Conservation (phyloP, 2,113 vertebrate genomes). For the Gobius niger region DNA sequence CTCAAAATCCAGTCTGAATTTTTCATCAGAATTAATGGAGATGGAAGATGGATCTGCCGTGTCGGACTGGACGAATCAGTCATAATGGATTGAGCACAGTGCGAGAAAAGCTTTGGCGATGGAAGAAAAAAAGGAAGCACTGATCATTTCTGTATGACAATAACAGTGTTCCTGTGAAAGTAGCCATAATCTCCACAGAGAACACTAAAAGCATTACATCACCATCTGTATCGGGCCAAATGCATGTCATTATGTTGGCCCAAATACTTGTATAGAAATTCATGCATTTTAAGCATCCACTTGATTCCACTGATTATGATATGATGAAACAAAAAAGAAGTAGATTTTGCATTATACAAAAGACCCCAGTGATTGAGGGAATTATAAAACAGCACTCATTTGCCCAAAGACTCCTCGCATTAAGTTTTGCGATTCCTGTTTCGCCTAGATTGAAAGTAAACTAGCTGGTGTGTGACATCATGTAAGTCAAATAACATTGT, state of each 20-base stretch:
- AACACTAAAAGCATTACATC: no score
- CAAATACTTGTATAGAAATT: no score
- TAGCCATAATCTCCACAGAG: not conserved
- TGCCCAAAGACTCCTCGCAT: no score
- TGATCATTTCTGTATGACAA: not conserved
- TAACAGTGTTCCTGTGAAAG: not conserved
- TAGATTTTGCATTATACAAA: no score
- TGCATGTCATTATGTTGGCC: no score
- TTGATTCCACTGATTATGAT: no score
- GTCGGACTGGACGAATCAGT: slow-evolving; percentile 17
- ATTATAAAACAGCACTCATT: no score
- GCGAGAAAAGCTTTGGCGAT: slow-evolving; percentile 11
- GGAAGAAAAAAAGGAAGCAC: not conserved
- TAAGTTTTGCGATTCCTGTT: no score
- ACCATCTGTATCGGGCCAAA: no score
- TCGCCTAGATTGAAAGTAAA: not conserved
- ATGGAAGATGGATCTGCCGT: slow-evolving; percentile 7
- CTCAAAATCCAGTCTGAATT: slow-evolving; percentile 39
- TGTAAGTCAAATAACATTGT: slow-evolving; percentile 49
- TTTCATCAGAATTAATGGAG: slow-evolving; percentile 34
- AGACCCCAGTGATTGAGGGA: no score
- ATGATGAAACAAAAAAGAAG: no score
- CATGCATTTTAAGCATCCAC: no score
- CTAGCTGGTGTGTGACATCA: slow-evolving; percentile 6
- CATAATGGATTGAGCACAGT: slow-evolving; percentile 22